Conservation (phyloP, 2,797 vertebrate species). For the Erethizon dorsatum region DNA sequence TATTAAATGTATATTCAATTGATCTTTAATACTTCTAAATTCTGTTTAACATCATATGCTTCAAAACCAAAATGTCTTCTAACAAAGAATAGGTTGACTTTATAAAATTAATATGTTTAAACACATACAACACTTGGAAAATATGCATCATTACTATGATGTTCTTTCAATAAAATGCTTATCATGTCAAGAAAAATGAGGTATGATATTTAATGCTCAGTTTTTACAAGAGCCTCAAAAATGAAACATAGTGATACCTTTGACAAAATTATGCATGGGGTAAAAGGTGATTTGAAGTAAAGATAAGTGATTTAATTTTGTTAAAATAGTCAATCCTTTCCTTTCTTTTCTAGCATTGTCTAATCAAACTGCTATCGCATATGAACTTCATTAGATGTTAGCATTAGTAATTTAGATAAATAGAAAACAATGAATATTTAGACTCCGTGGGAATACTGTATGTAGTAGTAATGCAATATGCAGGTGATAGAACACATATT, state of each 20-base stretch:
- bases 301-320: slow-evolving; percentile 85
- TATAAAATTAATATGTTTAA: slow-evolving; percentile 81
- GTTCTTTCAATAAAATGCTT: slow-evolving; percentile 78
- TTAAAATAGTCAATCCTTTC: slow-evolving; percentile 64
- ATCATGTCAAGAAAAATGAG: slow-evolving; percentile 80
- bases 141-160: slow-evolving; percentile 69
- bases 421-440: slow-evolving; percentile 67
- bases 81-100: slow-evolving; percentile 74
- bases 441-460: slow-evolving; percentile 1
- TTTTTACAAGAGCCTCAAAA: slow-evolving; percentile 83
- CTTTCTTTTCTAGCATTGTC: slow-evolving; percentile 77
- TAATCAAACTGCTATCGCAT: slow-evolving; percentile 70
- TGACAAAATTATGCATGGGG: slow-evolving; percentile 78
- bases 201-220: slow-evolving; percentile 81
- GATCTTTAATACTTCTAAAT: slow-evolving; percentile 81
- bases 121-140: slow-evolving; percentile 66
- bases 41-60: slow-evolving; percentile 69
- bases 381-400: slow-evolving; percentile 81
- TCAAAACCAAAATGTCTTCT: slow-evolving; percentile 74
- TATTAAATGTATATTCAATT: slow-evolving; percentile 81
- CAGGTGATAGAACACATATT: background rate
- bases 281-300: slow-evolving; percentile 71
- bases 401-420: slow-evolving; percentile 72
- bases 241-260: slow-evolving; percentile 78
- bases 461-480: slow-evolving; percentile 39